These are phyloP conservation scores for Zaprionus bogoriensis DNA, from an alignment of 2,888 invertebrate species.

Conservation along the genomic window DNA sequence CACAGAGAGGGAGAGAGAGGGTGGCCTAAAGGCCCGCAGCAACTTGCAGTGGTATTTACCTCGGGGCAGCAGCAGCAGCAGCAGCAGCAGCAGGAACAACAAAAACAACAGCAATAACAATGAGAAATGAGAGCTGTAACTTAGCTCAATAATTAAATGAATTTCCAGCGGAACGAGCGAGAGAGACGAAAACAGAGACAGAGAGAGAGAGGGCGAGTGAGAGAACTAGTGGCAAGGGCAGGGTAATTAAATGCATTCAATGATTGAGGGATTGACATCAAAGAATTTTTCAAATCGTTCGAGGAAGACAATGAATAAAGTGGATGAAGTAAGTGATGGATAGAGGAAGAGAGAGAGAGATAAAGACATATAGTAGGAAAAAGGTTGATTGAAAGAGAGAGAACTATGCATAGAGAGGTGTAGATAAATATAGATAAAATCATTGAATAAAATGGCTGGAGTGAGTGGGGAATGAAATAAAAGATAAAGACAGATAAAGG, in stretches of 20 bases:
- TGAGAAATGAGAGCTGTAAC: not conserved
- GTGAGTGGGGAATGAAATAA: not conserved
- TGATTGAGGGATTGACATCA: slow-evolving; percentile 19
- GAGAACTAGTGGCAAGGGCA: not conserved
- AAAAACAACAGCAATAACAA: no score
- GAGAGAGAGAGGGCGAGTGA: not conserved
- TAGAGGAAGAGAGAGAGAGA: not conserved
- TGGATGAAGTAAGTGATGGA: not conserved
- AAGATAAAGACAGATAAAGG: no score
- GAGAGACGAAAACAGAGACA: not conserved
- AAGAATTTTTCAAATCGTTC: not conserved
- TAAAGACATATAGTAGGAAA: no score
- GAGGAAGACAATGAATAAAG: not conserved
- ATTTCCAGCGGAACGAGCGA: not conserved
- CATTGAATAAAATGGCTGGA: no score
- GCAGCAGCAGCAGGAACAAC: no score
- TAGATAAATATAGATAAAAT: not conserved
- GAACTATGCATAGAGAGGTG: not conserved
- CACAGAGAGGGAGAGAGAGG: not conserved
- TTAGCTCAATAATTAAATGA: slow-evolving; percentile 52
- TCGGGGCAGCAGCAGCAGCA: slow-evolving; percentile 1
- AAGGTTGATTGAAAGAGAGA: no score
- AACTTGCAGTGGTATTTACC: slow-evolving; percentile 29
- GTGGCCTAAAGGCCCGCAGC: slow-evolving; percentile 23
- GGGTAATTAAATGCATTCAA: slow-evolving; percentile 43